phyloP scores from a whole-genome alignment of 2,888 invertebrate genomes.

The Clivina fossor region DNA sequence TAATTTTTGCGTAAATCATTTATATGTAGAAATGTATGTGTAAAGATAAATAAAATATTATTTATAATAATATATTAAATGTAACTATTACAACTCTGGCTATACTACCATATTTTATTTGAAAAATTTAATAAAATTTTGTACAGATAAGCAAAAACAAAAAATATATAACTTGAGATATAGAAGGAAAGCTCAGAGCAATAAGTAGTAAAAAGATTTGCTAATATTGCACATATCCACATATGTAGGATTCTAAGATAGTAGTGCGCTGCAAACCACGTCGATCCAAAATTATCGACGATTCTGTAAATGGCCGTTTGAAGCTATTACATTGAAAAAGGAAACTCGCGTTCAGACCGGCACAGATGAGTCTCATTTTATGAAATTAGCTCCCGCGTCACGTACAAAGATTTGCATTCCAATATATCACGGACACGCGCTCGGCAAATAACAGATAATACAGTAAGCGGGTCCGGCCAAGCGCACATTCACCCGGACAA shows the following conservation, averaged over 20 bases:
- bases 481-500: not conserved
- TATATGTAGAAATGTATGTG: too few relatives aligned
- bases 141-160: too few relatives aligned
- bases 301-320: conserved; percentile 26
- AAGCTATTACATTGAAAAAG: conserved; percentile 23
- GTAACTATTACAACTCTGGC: too few relatives aligned
- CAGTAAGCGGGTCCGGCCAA: conserved; percentile 17
- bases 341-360: conserved; percentile 21
- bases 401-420: conserved; percentile 31
- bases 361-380: conserved; percentile 31
- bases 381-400: conserved; percentile 31
- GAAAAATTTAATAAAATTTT: too few relatives aligned
- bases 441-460: conserved; percentile 30
- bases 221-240: too few relatives aligned
- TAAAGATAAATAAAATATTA: too few relatives aligned
- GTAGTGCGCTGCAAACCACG: not conserved
- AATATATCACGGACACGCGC: conserved; percentile 28
- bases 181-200: too few relatives aligned
- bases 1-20: too few relatives aligned
- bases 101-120: too few relatives aligned
- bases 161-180: too few relatives aligned
- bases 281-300: conserved; percentile 25
- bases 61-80: too few relatives aligned
- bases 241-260: not conserved
- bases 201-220: too few relatives aligned